Evolutionary conservation across 2,888 invertebrate genomes (phyloP), one percentile per base, ranked within the genome.

Genomic region (Xylota sylvarum): DNA sequence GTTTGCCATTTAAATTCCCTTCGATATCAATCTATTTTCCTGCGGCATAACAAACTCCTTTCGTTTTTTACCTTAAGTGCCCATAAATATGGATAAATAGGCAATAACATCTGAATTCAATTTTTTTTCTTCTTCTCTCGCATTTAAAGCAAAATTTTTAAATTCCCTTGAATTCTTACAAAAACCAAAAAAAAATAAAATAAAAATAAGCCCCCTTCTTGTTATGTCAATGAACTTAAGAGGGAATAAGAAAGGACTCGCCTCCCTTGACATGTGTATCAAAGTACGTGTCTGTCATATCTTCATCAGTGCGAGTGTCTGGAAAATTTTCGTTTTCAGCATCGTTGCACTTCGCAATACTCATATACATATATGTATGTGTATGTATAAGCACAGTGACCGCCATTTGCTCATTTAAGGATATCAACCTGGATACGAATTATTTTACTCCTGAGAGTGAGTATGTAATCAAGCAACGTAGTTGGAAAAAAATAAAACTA

Each of bases 221-320:
- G 1, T 14, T 43, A 27, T 48, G 76, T 60, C 67, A 77, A 77
- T 37, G 56, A 76, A 76, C 76, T 10, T 10, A 14, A 2, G 23
- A 19, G n/a, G 46, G 60, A 72, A 48, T 40, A 35, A 30, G 17
- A 23, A 17, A 9, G 19, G 37, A 62, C 50, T 9, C 10, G n/a
- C n/a, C 43, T 35, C 14, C 6, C 43, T 32, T 14, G 32, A 56
- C 19, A 27, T 67, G 12, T 52, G 14, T 67, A n/a, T 12, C 12
- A n/a, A 30, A 27, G 55, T 19, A 62, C 73, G 67, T 76, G 62
- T 23, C 48, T 46, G 62, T 52, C 55, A 52, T 67, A 73, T 52
- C 80, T 73, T 62, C 74, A 81, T 81, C 69, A 17, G 62, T 19
- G 7, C 30, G 40, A 70, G 32, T 48, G 48, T 70, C 37, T 76